Evolutionary conservation across 2,797 vertebrate genomes (phyloP), one percentile per base, ranked within the genome.

Genomic region (Orestias chungarensis): DNA sequence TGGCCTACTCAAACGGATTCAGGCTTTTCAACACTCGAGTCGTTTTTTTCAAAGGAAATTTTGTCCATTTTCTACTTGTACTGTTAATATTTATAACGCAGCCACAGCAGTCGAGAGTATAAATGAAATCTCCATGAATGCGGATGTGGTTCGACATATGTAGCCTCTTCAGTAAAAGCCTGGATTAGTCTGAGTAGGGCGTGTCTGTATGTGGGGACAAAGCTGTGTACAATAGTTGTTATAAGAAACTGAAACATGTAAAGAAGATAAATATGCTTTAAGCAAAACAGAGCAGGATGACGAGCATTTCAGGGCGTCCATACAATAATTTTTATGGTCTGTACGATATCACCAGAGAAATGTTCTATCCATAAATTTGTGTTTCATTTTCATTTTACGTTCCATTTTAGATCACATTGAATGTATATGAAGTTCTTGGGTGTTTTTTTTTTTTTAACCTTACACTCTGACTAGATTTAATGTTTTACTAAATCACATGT

Each of bases 231-330:
- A 84, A 90, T 91, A 91, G 81, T 83, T 92, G 89, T 89, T 85
- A 87, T 80, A 80, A 87, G 85, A 89, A 92, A 88, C 82, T 70
- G 86, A 88, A 79, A 86, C 79, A 76, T 91, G 91, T 89, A 88
- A 87, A 90, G 84, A 91, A 81, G 86, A 88, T 82, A 73, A 89
- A 91, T 70, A 82, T 77, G 76, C 82, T 78, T 40, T 17, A 79
- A 83, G 81, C 90, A 92, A 93, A 93, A 88, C 92, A 90, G 90
- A 92, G 93, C 91, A 91, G 87, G 92, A 86, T 88, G 91, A 90
- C 78, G 64, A 89, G 80, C 88, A 87, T 93, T 88, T 91, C 91
- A 91, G 92, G 92, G 91, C 89, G 85, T 88, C 83, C 54, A 76
- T 66, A 82, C 29, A 33, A 64, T 76, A 66, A 76, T 82, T 50